Base-by-base conservation (phyloP, 2,113 vertebrate genomes). In the Pelobates fuscus region DNA sequence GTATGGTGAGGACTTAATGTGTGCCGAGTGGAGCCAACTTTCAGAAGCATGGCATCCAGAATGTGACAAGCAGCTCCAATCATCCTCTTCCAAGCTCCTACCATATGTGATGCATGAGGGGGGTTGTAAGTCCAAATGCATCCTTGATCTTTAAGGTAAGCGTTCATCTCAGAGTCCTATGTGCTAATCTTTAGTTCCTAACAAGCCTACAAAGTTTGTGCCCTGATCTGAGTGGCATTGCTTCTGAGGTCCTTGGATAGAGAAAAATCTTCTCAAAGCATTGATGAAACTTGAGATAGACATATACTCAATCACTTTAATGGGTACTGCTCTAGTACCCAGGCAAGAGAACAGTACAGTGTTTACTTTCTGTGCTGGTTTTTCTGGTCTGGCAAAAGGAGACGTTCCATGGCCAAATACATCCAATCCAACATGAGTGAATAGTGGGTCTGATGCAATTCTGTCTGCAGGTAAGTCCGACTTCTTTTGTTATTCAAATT, bases 231-330 rank as follows among this genome's bases (percentile, higher is more conserved):
- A 78, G 7, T 27, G 5, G 1, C 71, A 52, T 15, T 49, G 41
- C 37, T 73, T 75, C 0, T 23, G 58, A 1, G 67, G 75, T 2
- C 67, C 67, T n/a, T 49, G 1, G 12, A 73, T 67, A 20, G 67
- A 37, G 41, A 74, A 67, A 46, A 74, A 78, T 24, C 68, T 70
- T 44, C 58, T 26, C 7, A 78, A 23, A 2, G 37, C 59, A 44
- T 68, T 80, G 27, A 71, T 77, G 37, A 66, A 67, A 20, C 67
- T 54, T 18, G 73, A 71, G n/a, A 67, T 68, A 5, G 41, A 43
- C 78, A 80, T 72, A 14, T 57, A 73, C 52, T 80, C 74, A 24
- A 67, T 72, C 10, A 80, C 54, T 71, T 69, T 65, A 30, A 60
- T 78, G 41, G 73, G 75, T 12, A 78, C 70, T 14, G 70, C 69